Conservation (phyloP, 2,888 invertebrate genomes). For the Epirrhoe tristata region DNA sequence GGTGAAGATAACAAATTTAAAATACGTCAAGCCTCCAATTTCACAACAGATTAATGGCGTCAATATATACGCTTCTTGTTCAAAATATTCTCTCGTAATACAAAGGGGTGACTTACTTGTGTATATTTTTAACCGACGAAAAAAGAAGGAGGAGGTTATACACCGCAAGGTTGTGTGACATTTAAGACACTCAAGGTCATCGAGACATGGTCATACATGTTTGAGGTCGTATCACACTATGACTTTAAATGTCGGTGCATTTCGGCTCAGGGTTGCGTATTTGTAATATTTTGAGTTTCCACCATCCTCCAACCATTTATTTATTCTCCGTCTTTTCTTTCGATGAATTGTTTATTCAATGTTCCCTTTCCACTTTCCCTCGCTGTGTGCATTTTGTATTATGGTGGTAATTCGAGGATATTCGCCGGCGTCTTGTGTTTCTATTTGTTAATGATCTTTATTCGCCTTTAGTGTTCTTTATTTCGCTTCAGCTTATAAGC, state of each 20-base stretch:
- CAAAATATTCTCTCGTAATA: conserved; percentile 45
- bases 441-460: conserved; percentile 16
- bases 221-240: conserved; percentile 34
- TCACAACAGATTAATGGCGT: conserved; percentile 44
- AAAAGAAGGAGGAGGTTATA: too few relatives aligned
- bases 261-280: conserved; percentile 37
- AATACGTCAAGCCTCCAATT: conserved; percentile 39
- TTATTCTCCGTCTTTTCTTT: conserved; percentile 27
- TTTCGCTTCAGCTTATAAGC: conserved; percentile 34
- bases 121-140: conserved; percentile 24
- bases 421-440: conserved; percentile 32
- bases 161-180: conserved; percentile 32
- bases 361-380: conserved; percentile 28
- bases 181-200: conserved; percentile 38
- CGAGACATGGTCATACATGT: conserved; percentile 40
- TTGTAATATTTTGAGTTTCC: conserved; percentile 45
- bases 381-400: conserved; percentile 20
- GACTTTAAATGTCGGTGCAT: conserved; percentile 32
- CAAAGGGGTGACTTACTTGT: conserved; percentile 43
- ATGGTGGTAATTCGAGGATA: conserved; percentile 28
- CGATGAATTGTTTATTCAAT: conserved; percentile 30
- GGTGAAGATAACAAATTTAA: conserved; percentile 25
- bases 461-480: conserved; percentile 2
- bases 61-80: conserved; percentile 38
- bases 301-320: conserved; percentile 19